Conservation (phyloP, 2,888 invertebrate species). For the Oscheius sp. region DNA sequence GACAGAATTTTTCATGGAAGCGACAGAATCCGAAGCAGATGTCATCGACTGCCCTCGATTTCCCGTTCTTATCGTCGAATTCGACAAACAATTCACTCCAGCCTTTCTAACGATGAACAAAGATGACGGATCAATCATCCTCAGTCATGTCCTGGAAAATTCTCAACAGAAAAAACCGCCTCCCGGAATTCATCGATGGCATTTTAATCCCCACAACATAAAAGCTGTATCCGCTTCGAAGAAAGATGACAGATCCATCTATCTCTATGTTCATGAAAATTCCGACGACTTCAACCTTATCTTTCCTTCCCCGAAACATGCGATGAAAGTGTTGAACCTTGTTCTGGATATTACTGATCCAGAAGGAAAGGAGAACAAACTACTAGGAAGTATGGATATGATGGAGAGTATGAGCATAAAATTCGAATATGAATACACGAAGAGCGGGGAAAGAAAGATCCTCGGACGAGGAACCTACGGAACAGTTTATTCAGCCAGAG, state of each 20-base stretch:
- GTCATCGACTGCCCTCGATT: slow-evolving; percentile 73
- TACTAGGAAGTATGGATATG: slow-evolving; percentile 41
- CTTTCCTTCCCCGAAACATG: slow-evolving; percentile 86
- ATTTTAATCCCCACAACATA: slow-evolving; percentile 88
- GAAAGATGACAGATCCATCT: slow-evolving; percentile 91
- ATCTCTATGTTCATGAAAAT: slow-evolving; percentile 95
- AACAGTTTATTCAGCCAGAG: slow-evolving; percentile 80
- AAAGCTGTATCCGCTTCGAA: slow-evolving; percentile 85
- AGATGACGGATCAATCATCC: slow-evolving; percentile 89
- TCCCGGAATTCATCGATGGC: slow-evolving; percentile 78
- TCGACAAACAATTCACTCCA: slow-evolving; percentile 87
- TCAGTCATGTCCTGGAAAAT: slow-evolving; percentile 79
- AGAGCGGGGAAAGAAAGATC: slow-evolving; percentile 78
- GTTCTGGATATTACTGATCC: slow-evolving; percentile 58
- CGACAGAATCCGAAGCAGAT: slow-evolving; percentile 80
- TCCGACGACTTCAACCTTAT: slow-evolving; percentile 98
- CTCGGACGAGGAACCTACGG: slow-evolving; percentile 78
- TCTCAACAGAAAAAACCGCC: slow-evolving; percentile 63
- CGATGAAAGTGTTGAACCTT: slow-evolving; percentile 56
- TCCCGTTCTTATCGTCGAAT: slow-evolving; percentile 82
- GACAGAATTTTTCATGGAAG: slow-evolving; percentile 94
- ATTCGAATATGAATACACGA: slow-evolving; percentile 93
- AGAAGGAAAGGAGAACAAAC: slow-evolving; percentile 59
- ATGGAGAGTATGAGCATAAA: slow-evolving; percentile 62
- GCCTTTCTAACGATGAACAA: slow-evolving; percentile 94